phyloP scores from a whole-genome alignment of 2,888 invertebrate species.

The Lepeophtheirus nordmannii region DNA sequence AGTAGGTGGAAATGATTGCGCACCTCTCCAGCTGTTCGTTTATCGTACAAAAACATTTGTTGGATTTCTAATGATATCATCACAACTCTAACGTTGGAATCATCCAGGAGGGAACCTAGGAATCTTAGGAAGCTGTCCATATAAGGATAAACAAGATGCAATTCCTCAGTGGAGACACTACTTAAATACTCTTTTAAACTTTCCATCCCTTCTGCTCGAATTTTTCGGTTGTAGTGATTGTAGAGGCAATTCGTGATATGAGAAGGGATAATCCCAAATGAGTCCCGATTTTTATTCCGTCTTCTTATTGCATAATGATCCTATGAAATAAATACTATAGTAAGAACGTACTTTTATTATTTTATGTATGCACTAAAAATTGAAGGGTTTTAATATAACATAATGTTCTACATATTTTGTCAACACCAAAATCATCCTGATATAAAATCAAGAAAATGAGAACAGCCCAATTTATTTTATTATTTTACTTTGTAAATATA shows the following conservation, averaged over 20 bases:
- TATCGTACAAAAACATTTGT: constrained; percentile 34
- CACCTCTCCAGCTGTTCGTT: constrained; percentile 34
- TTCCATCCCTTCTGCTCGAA: constrained; percentile 3
- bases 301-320: neutral
- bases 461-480: no score
- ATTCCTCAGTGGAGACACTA: constrained; percentile 33
- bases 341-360: no score
- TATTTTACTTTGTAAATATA: no score
- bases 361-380: no score
- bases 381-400: no score
- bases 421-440: no score
- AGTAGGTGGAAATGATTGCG: constrained; percentile 38
- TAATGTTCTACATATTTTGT: no score
- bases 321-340: no score
- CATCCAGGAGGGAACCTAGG: constrained; percentile 43
- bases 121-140: constrained; percentile 48
- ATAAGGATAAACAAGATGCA: constrained; percentile 44
- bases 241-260: constrained; percentile 5
- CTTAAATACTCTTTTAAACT: neutral
- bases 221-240: neutral
- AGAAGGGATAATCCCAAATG: constrained; percentile 9
- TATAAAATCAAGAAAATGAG: no score
- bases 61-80: constrained; percentile 38
- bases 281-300: neutral
- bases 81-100: constrained; percentile 43